These are phyloP conservation scores for Melanogrammus aeglefinus DNA, from an alignment of 2,797 vertebrate genomes.

Conservation along the genomic window DNA sequence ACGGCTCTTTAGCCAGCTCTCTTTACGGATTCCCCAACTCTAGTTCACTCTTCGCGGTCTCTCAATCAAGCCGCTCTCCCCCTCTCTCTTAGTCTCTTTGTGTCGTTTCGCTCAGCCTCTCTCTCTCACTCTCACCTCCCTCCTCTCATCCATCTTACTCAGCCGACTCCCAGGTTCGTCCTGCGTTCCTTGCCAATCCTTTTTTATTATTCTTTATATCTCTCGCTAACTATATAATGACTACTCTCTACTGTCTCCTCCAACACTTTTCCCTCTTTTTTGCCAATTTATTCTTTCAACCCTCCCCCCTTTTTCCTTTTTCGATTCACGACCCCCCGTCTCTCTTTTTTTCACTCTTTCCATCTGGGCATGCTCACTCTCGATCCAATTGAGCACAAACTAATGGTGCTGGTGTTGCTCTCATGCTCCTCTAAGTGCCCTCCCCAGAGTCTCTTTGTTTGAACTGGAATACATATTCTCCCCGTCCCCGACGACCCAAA, in stretches of 20 bases:
- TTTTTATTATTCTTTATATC: neutral
- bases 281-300: neutral
- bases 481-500: neutral
- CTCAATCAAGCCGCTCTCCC: slow-evolving; percentile 54
- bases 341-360: neutral
- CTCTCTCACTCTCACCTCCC: slow-evolving; percentile 42
- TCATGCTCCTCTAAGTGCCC: slow-evolving; percentile 39
- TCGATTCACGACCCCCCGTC: too few species aligned
- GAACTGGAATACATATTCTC: slow-evolving; percentile 36
- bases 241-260: neutral
- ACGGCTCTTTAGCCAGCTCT: slow-evolving; percentile 39
- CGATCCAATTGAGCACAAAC: slow-evolving; percentile 26
- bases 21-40: slow-evolving; percentile 42
- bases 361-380: neutral
- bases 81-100: slow-evolving; percentile 51
- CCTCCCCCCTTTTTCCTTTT: too few species aligned
- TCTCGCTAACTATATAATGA: neutral
- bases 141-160: slow-evolving; percentile 66
- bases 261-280: neutral
- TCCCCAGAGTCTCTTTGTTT: slow-evolving; percentile 51
- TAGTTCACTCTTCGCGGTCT: slow-evolving; percentile 43
- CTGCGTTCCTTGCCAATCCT: neutral
- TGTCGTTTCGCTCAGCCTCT: neutral
- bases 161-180: slow-evolving; percentile 50
- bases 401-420: slow-evolving; percentile 53